Base-by-base conservation (phyloP, 2,113 vertebrate genomes). In the Psammodynastes pulverulentus region DNA sequence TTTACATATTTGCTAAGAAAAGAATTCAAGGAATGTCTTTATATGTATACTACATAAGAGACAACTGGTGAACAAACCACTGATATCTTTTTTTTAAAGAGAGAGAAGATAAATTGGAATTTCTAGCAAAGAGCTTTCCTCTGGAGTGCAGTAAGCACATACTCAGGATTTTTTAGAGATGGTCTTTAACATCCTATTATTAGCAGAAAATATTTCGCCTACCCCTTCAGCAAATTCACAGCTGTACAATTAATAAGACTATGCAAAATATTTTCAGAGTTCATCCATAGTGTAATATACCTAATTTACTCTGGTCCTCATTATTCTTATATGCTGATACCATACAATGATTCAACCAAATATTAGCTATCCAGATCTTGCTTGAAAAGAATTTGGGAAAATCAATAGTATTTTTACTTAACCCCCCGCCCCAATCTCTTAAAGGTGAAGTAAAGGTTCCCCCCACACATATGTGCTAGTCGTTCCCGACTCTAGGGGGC, bases 21-120 rank as follows among this genome's bases (percentile, higher is more conserved):
- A 96, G 97, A 97, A 98, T 98, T 94, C 94, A 93, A 97, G 93
- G 97, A 98, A 98, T 98, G 97, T 95, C 95, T 94, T 94, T 95
- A 96, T 90, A 91, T 48, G 51, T 86, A 96, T 92, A 96, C 94
- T 96, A 97, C 93, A 94, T 91, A 95, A 0, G 3, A 97, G 97
- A 97, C 98, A 98, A 98, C 98, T 98, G 97, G 96, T 94, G 92
- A 96, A 95, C 94, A 95, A 93, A 92, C 88, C 95, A 96, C 91
- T 93, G 95, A 95, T 95, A 94, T 93, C 23, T n/a, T 67, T 67
- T 62, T 94, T 91, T 89, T 3, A 92, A 88, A 92, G 72, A 86
- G 52, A 72, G 34, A 94, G 94, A 92, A 95, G 95, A 94, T 72
- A 89, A 89, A 54, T 46, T 91, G 3, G 43, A 92, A 94, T 92